Evolutionary conservation across 2,113 vertebrate species (phyloP), one percentile per base, ranked within the genome.

Genomic region (Brachyhypopomus gauderio): DNA sequence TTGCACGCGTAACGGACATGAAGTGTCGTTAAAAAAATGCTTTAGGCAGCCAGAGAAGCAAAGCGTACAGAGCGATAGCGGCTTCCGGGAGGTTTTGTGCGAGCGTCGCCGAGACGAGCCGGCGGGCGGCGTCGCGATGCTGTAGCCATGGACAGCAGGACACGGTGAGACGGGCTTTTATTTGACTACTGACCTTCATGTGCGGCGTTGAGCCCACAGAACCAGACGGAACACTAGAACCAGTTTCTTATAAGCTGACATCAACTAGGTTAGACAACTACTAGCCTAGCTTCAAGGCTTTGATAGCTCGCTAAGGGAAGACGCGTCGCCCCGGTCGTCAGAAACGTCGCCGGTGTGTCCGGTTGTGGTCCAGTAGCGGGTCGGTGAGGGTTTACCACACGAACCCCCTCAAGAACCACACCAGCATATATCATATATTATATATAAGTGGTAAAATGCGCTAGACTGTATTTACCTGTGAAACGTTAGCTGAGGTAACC

Each of bases 91-190:
- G 77, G 58, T 70, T 69, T n/a, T n/a, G n/a, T 62, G 84, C 60
- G 34, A 73, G 72, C 58, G 82, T 78, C 69, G 67, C 67, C 64
- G 59, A 77, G 83, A 84, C 81, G 62, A 85, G 77, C 88, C 79
- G 87, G 90, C 81, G 89, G 89, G 85, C 86, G 90, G 87, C 85
- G 93, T 89, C 92, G 95, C 92, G 92, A 97, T 96, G 96, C 87
- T 89, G 90, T 94, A 90, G 93, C 89, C 92, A 97, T 96, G 95
- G 96, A 96, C 92, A 90, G 95, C 94, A 94, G 96, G 90, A 92
- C 94, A 92, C 95, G 94, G 96, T 96, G 94, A 95, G 95, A 83
- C 77, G 11, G 30, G 56, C 88, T 84, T 76, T 80, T 78, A 78
- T 60, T 62, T 70, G 66, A 77, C 45, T 55, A 52, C 9, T 14